phyloP scores from a whole-genome alignment of 2,797 vertebrate species.

The Xerus rutilus region DNA sequence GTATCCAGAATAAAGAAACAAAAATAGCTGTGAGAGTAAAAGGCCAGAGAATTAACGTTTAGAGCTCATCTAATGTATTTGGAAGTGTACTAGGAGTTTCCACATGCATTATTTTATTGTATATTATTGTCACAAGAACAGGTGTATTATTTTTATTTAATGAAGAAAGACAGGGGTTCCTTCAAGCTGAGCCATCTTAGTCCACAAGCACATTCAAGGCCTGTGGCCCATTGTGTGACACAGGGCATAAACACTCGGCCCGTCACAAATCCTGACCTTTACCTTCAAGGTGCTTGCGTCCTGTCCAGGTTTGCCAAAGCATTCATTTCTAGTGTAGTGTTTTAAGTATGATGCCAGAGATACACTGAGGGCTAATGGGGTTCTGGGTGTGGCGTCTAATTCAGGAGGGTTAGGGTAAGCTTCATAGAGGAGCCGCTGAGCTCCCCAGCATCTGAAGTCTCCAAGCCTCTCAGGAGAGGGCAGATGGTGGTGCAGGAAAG shows the following conservation, averaged over 20 bases:
- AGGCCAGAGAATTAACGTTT: not conserved
- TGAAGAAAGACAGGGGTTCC: not conserved
- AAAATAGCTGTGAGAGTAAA: not conserved
- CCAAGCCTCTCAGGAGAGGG: not conserved
- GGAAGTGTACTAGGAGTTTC: not conserved
- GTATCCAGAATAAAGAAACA: not conserved
- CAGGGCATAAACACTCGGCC: too few species aligned
- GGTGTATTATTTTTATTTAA: not conserved
- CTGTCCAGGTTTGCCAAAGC: fast-evolving
- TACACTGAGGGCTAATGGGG: fast-evolving
- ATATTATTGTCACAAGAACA: not conserved
- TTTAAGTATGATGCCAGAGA: not conserved
- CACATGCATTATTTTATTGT: not conserved
- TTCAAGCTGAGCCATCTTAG: too few species aligned
- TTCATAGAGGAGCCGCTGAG: not conserved
- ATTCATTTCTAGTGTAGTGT: not conserved
- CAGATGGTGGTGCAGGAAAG: not conserved
- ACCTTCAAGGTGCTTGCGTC: not conserved
- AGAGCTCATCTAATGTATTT: not conserved
- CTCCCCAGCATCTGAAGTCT: too few species aligned
- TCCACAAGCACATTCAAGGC: not conserved
- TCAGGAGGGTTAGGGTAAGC: not conserved
- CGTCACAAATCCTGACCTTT: not conserved
- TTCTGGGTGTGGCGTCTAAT: not conserved
- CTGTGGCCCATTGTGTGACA: too few species aligned